Evolutionary conservation across 2,888 invertebrate species (phyloP), one percentile per base, ranked within the genome.

Genomic region (Drepana falcataria): DNA sequence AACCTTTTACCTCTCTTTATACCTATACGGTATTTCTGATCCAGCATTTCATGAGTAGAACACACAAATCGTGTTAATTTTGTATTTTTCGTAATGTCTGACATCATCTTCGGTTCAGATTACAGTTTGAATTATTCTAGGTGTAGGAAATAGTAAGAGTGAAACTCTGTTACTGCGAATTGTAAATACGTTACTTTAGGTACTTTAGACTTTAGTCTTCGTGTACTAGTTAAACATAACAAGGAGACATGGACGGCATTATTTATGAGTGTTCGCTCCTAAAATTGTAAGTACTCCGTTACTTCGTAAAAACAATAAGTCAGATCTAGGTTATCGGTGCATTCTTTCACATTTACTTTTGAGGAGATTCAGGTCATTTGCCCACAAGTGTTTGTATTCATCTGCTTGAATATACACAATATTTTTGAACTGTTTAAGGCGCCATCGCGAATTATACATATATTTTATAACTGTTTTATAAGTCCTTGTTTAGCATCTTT

Each of bases 81-180:
- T 64, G 64, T 74, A 69, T 74, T 72, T 66, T 75, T 75, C 66
- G 63, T 55, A 58, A 51, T 44, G 58, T 79, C 85, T 85, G 85
- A 85, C 83, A 83, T 87, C 85, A 86, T 71, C 67, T 57, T 61
- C 63, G 67, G 71, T 71, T 74, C 73, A 74, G 79, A 78, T 79
- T 78, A 74, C 73, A 68, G 73, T 79, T 81, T 81, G 81, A 78
- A 77, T 83, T 79, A 78, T 75, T 69, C 69, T 71, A 63, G 61
- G 68, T 69, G 59, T 67, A 65, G 59, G 5, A 37, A 37, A 4
- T 37, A 4, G 73, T 77, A 73, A 72, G 66, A 72, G 69, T 73
- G 69, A 64, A 75, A 73, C 75, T 75, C 69, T 68, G 65, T 63
- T 61, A 56, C 64, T 55, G 60, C 56, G 66, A 71, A 67, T 58